Evolutionary conservation across 2,113 vertebrate genomes (phyloP).

Genomic region (Hippotragus niger): DNA sequence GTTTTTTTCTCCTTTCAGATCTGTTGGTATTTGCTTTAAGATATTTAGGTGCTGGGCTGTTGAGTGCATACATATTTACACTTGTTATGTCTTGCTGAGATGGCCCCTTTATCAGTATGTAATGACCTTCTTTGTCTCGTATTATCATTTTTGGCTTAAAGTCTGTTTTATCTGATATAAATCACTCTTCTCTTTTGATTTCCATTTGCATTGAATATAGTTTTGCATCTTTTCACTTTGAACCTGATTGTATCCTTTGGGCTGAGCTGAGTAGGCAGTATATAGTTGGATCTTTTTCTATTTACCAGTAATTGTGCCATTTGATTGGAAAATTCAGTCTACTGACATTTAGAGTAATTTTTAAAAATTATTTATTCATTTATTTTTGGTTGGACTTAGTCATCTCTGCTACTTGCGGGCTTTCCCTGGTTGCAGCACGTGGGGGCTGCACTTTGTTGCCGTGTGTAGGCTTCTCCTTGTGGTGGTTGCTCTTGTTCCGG

Average conservation of each 20-base stretch:
- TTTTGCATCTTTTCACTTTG: not conserved
- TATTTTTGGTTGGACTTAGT: not conserved
- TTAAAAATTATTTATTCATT: not conserved
- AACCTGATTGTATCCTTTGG: not conserved
- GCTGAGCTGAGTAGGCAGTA: not conserved
- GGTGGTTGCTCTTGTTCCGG: not conserved
- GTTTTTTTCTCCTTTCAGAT: not conserved
- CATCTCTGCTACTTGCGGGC: not conserved
- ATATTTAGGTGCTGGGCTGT: not conserved
- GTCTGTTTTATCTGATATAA: not conserved
- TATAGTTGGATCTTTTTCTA: not conserved
- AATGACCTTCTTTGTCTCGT: not conserved
- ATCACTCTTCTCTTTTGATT: not conserved
- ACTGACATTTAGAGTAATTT: not conserved
- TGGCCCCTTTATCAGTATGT: not conserved
- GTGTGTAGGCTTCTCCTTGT: not conserved
- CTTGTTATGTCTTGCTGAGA: not conserved
- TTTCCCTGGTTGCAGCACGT: not conserved
- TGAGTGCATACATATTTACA: not conserved
- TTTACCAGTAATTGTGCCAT: not conserved
- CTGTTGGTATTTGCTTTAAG: not conserved
- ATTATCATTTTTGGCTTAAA: not conserved
- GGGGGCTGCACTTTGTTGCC: not conserved
- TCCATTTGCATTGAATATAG: not conserved
- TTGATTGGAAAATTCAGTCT: not conserved